These are phyloP conservation scores for Zootoca vivipara DNA, from an alignment of 2,113 vertebrate species.

Conservation along the genomic window DNA sequence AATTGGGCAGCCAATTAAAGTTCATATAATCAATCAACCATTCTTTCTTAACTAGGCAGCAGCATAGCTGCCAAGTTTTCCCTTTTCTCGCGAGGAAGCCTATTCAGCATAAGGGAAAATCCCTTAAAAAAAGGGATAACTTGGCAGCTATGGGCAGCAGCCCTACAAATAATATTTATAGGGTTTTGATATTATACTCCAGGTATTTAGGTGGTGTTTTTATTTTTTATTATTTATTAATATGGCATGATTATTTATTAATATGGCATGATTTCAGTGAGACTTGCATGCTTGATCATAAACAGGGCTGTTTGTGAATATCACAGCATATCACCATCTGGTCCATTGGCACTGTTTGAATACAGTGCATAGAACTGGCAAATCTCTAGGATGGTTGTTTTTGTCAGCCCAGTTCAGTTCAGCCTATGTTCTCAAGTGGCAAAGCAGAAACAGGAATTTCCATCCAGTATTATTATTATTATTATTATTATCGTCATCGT, in stretches of 20 bases:
- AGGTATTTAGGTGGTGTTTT: too few species aligned
- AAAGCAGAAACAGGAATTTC: not conserved
- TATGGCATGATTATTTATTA: not conserved
- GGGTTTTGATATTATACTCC: not conserved
- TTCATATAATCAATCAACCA: not conserved
- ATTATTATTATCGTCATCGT: too few species aligned
- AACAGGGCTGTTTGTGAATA: not conserved
- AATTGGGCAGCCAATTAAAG: not conserved
- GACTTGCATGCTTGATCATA: not conserved
- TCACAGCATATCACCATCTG: not conserved
- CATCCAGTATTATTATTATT: too few species aligned
- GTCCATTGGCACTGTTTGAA: not conserved
- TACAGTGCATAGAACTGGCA: not conserved
- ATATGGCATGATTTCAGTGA: not conserved
- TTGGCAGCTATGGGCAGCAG: too few species aligned
- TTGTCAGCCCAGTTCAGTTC: not conserved
- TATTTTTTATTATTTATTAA: not conserved
- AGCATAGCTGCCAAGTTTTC: too few species aligned
- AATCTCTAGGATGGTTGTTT: not conserved
- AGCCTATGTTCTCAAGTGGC: not conserved
- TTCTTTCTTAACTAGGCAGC: not conserved
- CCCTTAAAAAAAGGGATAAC: too few species aligned
- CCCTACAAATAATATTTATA: not conserved
- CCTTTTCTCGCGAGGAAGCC: too few species aligned
- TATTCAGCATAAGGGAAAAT: too few species aligned